Base-by-base conservation (phyloP, 2,888 invertebrate species). In the Tachina fera region DNA sequence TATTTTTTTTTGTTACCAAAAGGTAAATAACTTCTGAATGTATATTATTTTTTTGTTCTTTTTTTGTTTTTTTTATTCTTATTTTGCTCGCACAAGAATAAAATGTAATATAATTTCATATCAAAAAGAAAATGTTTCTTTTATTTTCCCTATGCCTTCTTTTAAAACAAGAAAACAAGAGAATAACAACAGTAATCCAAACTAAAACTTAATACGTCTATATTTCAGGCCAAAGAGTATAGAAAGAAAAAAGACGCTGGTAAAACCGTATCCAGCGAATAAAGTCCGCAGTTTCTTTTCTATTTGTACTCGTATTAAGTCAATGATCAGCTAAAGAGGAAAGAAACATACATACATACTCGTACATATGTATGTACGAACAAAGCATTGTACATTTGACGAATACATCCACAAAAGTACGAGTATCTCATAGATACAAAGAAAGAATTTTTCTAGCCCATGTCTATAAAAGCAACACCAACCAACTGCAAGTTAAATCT, bases 1-100 rank as follows among this genome's bases (percentile, higher is more conserved):
- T 13, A 0, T 13, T 19, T 65, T 51, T 1, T 19, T 45, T 47
- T 47, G 10, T 65, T 39, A 72, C n/a, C 47, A 47, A 72, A 72
- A 65, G 79, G 63, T 72, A 49, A 80, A 74, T 60, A 56, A 74
- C 72, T 74, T 58, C 41, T 14, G 51, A 70, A 63, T 71, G 14
- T 53, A 39, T 68, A 60, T 49, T 51, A 60, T 47, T 51, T 43
- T 67, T 68, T 19, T 63, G 14, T 71, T 22, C 8, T 49, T 41
- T 70, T 61, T 31, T 10, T 56, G 22, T 45, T 74, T 10, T 9
- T 16, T 67, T 71, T 80, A 31, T 58, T 80, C 19, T 39, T 14
- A 16, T 67, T 60, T 67, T 58, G 51, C 22, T 68, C 43, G 39
- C 45, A 70, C 53, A 63, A 65, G 11, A 19, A 45, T 13, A 71